Base-by-base conservation (phyloP, 2,888 invertebrate genomes). In the Volucella inanis region DNA sequence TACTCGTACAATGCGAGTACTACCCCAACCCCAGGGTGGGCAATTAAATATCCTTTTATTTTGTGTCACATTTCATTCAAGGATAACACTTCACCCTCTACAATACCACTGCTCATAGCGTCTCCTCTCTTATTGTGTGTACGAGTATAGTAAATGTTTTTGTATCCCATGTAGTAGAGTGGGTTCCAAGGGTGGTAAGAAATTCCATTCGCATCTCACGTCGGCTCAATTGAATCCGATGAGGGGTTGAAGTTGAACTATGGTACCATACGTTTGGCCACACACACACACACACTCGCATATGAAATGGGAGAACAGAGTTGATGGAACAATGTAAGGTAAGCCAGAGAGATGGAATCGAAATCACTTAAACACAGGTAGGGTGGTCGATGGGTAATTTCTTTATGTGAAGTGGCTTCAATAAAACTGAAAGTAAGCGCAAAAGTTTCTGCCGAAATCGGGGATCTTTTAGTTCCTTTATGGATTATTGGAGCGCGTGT, bases 1-100 rank as follows among this genome's bases (percentile, higher is more conserved):
- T 31, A 6, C 31, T 1, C 1, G 12, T 41, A 4, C 15, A 11
- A 10, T n/a, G 8, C n/a, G 12, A 18, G 10, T 50, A 12, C 10
- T 18, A 47, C n/a, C 43, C 10, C 8, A 10, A 18, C 8, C 11
- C 14, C 57, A 65, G 50, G 12, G 59, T 71, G 88, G 89, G 78
- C 88, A 88, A 88, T 88, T 88, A 88, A 88, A 87, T 88, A 87
- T 87, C 82, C 87, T 71, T 90, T 91, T 90, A 90, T 91, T 90
- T 90, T 88, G 89, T 88, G 88, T 88, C 89, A 88, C 88, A 88
- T 87, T 88, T 87, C 87, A 87, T 86, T 87, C 84, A 72, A 76
- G 57, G 85, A 81, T 81, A 85, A 85, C 85, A 85, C 85, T 85
- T 85, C 71, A 85, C 80, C 31, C 64, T 12, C 31, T 11, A 4